Base-by-base conservation (phyloP, 2,888 invertebrate species). In the Drosophila mimica region DNA sequence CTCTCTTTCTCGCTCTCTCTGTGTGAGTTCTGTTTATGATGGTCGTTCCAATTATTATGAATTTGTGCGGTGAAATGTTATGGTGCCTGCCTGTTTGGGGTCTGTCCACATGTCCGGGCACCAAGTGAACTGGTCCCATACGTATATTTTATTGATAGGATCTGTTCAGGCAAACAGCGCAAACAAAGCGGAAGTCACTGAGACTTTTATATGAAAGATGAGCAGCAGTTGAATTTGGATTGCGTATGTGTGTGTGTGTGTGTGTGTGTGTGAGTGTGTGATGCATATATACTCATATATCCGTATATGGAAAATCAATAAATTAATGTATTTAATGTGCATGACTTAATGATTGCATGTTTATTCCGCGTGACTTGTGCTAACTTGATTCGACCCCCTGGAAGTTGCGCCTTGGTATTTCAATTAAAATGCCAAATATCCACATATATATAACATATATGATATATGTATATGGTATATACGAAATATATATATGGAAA, bases 271-370 rank as follows among this genome's bases (percentile, higher is more conserved):
- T 34, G 34, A 25, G 25, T 34, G 15, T 40, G 68, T 62, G 30
- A 53, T 62, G 64, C 65, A 70, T 63, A 53, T 64, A 38, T 62
- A 17, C 28, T 59, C 15, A 25, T 46, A 46, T 56, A 15, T 38
- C n/a, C 3, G 48, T 56, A 52, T 79, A 76, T 76, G 71, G 62
- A 85, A 84, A 84, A 84, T 84, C 84, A 81, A 88, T 84, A 88
- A 81, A 81, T 84, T 84, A 88, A 76, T 88, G 81, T 81, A 69
- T 81, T 87, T 84, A 84, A 81, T 85, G 68, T 64, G 79, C 79
- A 69, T 73, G 81, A 81, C 76, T 72, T 67, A 74, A 82, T 82
- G 85, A 84, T 81, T 81, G 67, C 70, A 59, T 76, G 71, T 88
- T 82, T 72, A 70, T 88, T 79, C 79, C 83, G 88, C 79, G 66